phyloP scores from a whole-genome alignment of 2,113 vertebrate genomes.

The Oryctolagus cuniculus region mOryCun1.1 NC_091440.1:106343001-106343500 shows the following conservation, averaged over 20 bases:
- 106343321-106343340: neutral
- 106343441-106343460: neutral
- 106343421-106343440: slow-evolving; percentile 67
- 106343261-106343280: neutral
- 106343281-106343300: neutral
- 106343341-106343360: neutral
- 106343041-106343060: neutral
- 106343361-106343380: neutral
- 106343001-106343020: neutral
- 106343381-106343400: neutral
- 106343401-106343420: slow-evolving; percentile 4
- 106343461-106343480: neutral
- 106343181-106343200: too few species aligned
- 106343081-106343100: neutral
- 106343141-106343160: neutral
- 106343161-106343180: neutral
- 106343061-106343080: neutral
- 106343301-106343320: neutral
- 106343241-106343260: neutral
- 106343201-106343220: fast-evolving
- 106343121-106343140: neutral
- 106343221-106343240: neutral
- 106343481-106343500: neutral
- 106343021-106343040: neutral
- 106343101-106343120: neutral